Percentiles rank a stretch among this genome's conserved stretches.
These are phyloP conservation scores for Oikopleura vanhoeffeni DNA, from an alignment of 23 tunicate genomes.

Conservation along the genomic window DNA sequence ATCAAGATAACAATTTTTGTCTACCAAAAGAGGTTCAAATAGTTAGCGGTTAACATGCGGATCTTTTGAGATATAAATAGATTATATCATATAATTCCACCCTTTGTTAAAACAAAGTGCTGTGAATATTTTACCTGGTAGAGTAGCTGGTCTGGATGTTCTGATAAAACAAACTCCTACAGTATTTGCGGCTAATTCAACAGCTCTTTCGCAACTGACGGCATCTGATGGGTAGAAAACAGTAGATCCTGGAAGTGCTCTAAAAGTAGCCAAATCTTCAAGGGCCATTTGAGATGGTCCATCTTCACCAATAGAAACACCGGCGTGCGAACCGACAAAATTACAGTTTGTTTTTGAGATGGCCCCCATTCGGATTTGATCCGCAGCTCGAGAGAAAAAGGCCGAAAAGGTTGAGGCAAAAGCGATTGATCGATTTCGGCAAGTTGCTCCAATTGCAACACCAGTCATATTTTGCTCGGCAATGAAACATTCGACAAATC, in stretches of 20 bases:
- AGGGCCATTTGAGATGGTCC: slow-evolving; percentile 98
- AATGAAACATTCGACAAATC: slow-evolving; percentile 78
- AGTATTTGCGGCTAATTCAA: slow-evolving; percentile 81
- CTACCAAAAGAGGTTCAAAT: no score
- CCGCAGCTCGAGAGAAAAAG: slow-evolving; percentile 60
- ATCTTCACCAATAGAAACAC: slow-evolving; percentile 79
- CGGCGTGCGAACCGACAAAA: slow-evolving; percentile 90
- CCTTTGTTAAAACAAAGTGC: no score
- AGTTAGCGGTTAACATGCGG: no score
- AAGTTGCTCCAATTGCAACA: slow-evolving; percentile 61
- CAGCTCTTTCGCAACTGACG: slow-evolving; percentile 57
- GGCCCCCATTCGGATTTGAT: slow-evolving; percentile 93
- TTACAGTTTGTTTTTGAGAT: slow-evolving; percentile 79
- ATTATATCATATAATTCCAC: no score
- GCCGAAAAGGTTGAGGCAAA: slow-evolving; percentile 82
- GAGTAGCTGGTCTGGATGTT: slow-evolving; percentile 50
- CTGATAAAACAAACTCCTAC: slow-evolving; percentile 72
- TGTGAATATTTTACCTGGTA: slow-evolving; percentile 18
- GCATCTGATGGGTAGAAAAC: slow-evolving; percentile 86
- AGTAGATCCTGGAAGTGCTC: slow-evolving; percentile 48
- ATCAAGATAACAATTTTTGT: no score
- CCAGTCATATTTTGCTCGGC: slow-evolving; percentile 95
- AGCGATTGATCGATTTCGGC: slow-evolving; percentile 42
- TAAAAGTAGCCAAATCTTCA: slow-evolving; percentile 82
- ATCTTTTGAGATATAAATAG: no score